Evolutionary conservation across 2,113 vertebrate species (phyloP).

Genomic region (Pollimyrus isidori): DNA sequence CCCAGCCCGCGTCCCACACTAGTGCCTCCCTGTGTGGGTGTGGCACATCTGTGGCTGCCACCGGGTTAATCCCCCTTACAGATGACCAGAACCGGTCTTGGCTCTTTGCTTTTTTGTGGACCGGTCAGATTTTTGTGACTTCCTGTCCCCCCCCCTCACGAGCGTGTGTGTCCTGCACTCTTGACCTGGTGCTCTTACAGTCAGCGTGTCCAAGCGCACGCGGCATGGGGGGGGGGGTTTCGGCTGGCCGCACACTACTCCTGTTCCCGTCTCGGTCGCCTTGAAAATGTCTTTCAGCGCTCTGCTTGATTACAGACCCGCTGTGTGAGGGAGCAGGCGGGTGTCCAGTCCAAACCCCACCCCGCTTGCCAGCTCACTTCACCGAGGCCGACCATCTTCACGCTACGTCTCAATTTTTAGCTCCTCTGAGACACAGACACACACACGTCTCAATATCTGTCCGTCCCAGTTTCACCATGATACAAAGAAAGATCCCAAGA

Average conservation of each 20-base stretch:
- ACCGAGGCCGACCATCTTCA: neutral
- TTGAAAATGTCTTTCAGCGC: conserved; percentile 22
- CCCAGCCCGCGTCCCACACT: neutral
- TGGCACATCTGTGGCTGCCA: neutral
- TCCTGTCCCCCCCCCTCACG: neutral
- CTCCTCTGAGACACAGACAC: neutral
- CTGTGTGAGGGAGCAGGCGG: conserved; percentile 34
- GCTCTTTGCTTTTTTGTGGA: neutral
- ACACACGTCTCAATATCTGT: neutral
- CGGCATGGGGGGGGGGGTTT: neutral
- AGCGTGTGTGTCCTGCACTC: neutral
- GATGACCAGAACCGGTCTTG: neutral
- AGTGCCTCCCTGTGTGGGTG: neutral
- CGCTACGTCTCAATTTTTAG: neutral
- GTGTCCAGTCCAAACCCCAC: conserved; percentile 5
- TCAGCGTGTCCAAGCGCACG: neutral
- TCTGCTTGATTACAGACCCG: conserved; percentile 15
- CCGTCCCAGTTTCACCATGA: neutral
- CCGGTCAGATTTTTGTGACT: neutral
- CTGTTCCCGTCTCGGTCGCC: neutral
- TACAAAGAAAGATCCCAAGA: neutral
- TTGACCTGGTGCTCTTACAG: neutral
- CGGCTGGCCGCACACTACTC: neutral
- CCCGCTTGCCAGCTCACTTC: neutral
- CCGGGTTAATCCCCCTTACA: neutral